Base-by-base conservation (phyloP, 2,113 vertebrate species). In the Bambusicola thoracicus region DNA sequence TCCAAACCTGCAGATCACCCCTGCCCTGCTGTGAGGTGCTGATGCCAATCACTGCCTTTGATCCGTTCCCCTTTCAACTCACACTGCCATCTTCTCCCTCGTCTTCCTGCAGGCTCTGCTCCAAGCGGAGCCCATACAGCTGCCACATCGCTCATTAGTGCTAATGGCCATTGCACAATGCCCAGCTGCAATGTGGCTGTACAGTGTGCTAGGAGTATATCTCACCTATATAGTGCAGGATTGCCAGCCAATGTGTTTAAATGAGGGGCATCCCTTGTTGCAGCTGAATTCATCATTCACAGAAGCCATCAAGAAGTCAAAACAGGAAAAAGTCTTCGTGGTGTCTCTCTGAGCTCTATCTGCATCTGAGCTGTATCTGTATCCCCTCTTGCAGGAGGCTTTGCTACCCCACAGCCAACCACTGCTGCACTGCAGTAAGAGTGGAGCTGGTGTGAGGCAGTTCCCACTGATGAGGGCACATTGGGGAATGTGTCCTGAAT, bases 31-130 rank as follows among this genome's bases (percentile, higher is more conserved):
- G 77, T 53, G 67, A 89, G 48, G n/a, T 29, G 41, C 79, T 69
- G 78, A 94, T 93, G 81, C 67, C 92, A 95, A 93, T 96, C 89
- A 7, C 18, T 1, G 13, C 89, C 94, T 95, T 96, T 96, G 94
- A 96, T 96, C 92, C 13, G 0, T n/a, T 41, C 55, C 72, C 96
- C 93, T 94, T 93, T 94, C 82, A 96, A 83, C 68, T 90, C 34
- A 7, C 61, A 43, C 87, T 73, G 32, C 40, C 58, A 20, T 10
- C 81, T 11, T 94, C 73, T 46, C 56, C 69, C 68, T 49, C 2
- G n/a, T 7, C 70, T 49, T 51, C 83, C 85, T 84, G 40, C 51
- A 43, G 80, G 80, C 83, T 86, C 58, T 81, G 34, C 85, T 58
- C 73, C 86, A 79, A 67, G 34, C 8, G 49, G 58, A 67, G 85